Evolutionary conservation across 2,113 vertebrate genomes (phyloP).

Genomic region (Orthonyx spaldingii): DNA sequence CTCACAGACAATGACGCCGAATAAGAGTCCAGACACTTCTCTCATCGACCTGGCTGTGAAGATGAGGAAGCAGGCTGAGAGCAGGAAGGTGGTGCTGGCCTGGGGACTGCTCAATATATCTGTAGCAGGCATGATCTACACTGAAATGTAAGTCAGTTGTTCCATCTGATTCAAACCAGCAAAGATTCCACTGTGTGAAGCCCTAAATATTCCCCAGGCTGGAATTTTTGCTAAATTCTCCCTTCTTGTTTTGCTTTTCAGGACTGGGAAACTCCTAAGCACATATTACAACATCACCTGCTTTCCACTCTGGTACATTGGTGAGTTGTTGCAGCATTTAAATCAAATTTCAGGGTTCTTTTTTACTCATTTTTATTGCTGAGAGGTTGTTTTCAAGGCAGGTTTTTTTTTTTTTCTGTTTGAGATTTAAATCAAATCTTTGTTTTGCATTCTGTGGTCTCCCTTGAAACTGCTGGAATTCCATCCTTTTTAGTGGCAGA

Average conservation of each 20-base stretch:
- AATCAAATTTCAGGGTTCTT: not conserved
- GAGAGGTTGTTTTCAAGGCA: accelerated
- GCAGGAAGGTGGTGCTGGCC: conserved; percentile 84
- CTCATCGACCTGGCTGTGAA: conserved; percentile 88
- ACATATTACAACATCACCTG: conserved; percentile 88
- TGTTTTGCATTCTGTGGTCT: not conserved
- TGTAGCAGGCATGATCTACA: conserved; percentile 92
- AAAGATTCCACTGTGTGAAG: not conserved
- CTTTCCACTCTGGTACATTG: conserved; percentile 95
- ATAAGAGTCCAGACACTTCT: conserved; percentile 62
- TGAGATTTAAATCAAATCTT: not conserved
- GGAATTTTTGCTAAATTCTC: not conserved
- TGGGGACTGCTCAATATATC: conserved; percentile 93
- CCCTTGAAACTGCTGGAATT: not conserved
- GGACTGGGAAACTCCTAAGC: conserved; percentile 89
- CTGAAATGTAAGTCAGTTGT: conserved; percentile 83
- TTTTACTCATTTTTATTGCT: not conserved
- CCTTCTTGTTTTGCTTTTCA: conserved; percentile 33
- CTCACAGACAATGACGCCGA: conserved; percentile 60
- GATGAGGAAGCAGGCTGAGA: conserved; percentile 88
- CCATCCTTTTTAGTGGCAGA: not conserved
- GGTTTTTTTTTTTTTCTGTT: no score
- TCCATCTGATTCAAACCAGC: not conserved
- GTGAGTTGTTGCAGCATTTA: conserved; percentile 70
- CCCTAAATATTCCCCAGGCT: not conserved